phyloP scores from a whole-genome alignment of 2,888 invertebrate species.

The Sarcophaga caerulescens region DNA sequence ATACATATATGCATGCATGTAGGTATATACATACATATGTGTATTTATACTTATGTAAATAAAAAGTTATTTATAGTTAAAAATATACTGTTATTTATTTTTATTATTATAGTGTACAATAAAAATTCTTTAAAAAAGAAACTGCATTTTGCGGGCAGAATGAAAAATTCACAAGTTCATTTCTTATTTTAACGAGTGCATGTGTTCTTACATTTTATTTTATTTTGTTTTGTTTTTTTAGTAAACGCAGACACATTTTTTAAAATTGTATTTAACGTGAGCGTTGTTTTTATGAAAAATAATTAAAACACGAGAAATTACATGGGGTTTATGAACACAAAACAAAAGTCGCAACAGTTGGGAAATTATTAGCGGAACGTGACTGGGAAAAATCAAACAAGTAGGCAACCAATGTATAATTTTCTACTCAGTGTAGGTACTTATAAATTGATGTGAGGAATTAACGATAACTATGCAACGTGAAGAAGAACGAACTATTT shows the following conservation, averaged over 20 bases:
- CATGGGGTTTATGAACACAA: neutral
- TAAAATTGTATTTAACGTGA: slow-evolving; percentile 44
- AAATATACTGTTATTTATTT: too few relatives aligned
- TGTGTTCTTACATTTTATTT: neutral
- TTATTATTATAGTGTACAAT: too few relatives aligned
- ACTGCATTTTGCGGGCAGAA: slow-evolving; percentile 5
- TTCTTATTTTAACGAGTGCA: neutral
- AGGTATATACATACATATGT: too few relatives aligned
- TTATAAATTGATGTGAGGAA: too few relatives aligned
- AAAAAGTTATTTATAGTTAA: too few relatives aligned
- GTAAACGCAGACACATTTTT: slow-evolving; percentile 33
- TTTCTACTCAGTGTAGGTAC: neutral
- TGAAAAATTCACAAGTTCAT: slow-evolving; percentile 22
- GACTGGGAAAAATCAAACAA: slow-evolving; percentile 9
- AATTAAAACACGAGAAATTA: slow-evolving; percentile 1
- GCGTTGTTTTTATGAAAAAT: slow-evolving; percentile 9
- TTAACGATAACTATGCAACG: too few relatives aligned
- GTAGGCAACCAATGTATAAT: neutral
- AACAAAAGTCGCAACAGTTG: neutral
- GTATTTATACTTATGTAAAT: too few relatives aligned
- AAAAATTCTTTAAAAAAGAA: slow-evolving; percentile 9
- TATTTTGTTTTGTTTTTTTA: neutral
- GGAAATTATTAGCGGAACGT: slow-evolving; percentile 34
- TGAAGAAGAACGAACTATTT: too few relatives aligned
- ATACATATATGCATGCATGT: too few relatives aligned